Base-by-base conservation (phyloP, 2,797 vertebrate species). In the Meda fulgida region DNA sequence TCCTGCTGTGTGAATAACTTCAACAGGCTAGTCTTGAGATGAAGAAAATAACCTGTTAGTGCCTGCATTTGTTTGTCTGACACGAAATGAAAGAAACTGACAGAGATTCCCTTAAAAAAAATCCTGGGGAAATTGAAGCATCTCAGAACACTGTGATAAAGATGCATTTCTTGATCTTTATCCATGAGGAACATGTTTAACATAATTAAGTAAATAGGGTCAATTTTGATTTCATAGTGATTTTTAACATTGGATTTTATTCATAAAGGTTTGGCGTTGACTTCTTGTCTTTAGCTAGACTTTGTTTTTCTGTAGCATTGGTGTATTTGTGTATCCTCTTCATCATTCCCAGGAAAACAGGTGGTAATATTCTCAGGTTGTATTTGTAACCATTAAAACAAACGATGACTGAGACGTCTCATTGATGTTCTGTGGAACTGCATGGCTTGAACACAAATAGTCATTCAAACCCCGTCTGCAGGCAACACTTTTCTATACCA, bases 331-430 rank as follows among this genome's bases (percentile, higher is more conserved):
- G 36, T 58, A 4, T 60, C 9, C 55, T 40, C 36, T 60, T 78
- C 23, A 26, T 60, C n/a, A 60, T 60, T 60, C 23, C 8, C 53
- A 78, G 14, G 36, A 38, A 38, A 78, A 36, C 75, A 40, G 55
- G 36, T 43, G 55, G 36, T 63, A 19, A 78, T 60, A 26, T 26
- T 78, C 76, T 78, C 76, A 78, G 75, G 75, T 60, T 78, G 60
- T 60, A 19, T 78, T 78, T 78, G 55, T 43, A 18, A 78, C 34
- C 75, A 60, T 58, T 78, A 78, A 60, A 77, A 38, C n/a, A 18
- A 18, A 43, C 18, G 7, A 78, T 29, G 8, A 38, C 75, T 36
- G 51, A 60, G 34, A 26, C 36, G 58, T 36, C 48, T 53, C 51
- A 36, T 16, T 55, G 73, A n/a, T 76, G 73, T 55, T 76, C 10